Evolutionary conservation across 2,113 vertebrate genomes (phyloP), one percentile per base, ranked within the genome.

Genomic region (Chunga burmeisteri): DNA sequence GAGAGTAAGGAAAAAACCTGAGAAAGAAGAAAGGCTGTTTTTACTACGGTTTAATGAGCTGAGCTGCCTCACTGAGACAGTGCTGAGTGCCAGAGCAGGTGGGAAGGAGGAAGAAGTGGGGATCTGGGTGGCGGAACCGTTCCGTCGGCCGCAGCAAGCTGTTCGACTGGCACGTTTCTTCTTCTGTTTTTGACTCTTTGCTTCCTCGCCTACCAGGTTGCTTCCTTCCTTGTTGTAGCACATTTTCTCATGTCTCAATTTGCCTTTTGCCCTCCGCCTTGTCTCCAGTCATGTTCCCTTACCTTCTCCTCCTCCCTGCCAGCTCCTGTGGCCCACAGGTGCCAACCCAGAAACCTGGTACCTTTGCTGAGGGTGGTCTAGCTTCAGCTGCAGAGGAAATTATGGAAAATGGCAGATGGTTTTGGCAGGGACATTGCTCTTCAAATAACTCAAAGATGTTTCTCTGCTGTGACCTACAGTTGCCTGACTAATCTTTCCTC

Each of bases 1-100:
- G 38, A 66, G 22, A 56, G 16, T 23, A 62, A 67, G 27, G 10
- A 14, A 47, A 72, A 47, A 23, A 27, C 1, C 11, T 30, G 52
- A 34, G 17, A 17, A 38, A 75, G 80, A 49, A 44, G 78, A 59
- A 81, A 65, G 9, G 2, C 13, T 61, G 36, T 3, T 66, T 88
- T 68, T 87, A 5, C 36, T 34, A 4, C 0, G 2, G 30, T 38
- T 87, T 53, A 46, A 34, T 84, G 78, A 92, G 46, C 27, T 78
- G 55, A 82, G 40, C 30, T 40, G 18, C 16, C 50, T 85, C 3
- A 6, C 52, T 62, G 65, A 49, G 70, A 21, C 23, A 89, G 56
- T 49, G 36, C 36, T 2, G 10, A 81, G 53, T 26, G 9, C 30
- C 65, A 79, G 32, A 67, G 46, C 0, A 0, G 1, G 6, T 52